Conservation (phyloP, 2,113 vertebrate genomes). For the Gnathonemus longibarbis region DNA sequence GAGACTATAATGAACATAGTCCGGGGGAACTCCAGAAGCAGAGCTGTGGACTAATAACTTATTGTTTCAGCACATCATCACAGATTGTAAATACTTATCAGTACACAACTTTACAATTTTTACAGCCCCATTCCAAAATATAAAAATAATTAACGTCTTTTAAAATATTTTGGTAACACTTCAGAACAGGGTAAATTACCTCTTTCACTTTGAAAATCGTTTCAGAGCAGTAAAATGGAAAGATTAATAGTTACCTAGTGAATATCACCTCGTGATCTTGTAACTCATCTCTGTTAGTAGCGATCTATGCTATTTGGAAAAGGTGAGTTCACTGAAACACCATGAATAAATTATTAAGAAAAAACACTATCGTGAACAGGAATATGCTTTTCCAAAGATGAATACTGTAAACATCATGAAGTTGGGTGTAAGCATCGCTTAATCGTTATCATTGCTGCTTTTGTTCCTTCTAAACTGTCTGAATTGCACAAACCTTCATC, state of each 20-base stretch:
- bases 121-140: conserved; percentile 66
- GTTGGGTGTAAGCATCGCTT: conserved; percentile 37
- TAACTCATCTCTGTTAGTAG: conserved; percentile 47
- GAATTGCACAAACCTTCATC: background rate
- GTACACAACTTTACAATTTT: conserved; percentile 59
- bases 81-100: conserved; percentile 46
- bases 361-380: conserved; percentile 29
- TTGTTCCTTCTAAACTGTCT: conserved; percentile 2
- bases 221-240: conserved; percentile 47
- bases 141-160: conserved; percentile 68
- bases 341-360: conserved; percentile 40
- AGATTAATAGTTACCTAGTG: conserved; percentile 40
- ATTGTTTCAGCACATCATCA: conserved; percentile 34
- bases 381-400: conserved; percentile 27
- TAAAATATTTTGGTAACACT: conserved; percentile 70
- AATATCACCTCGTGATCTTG: conserved; percentile 45
- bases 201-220: conserved; percentile 35
- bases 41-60: conserved; percentile 50
- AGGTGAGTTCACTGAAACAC: conserved; percentile 48
- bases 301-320: conserved; percentile 44
- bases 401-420: conserved; percentile 42
- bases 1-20: background rate
- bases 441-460: conserved; percentile 23
- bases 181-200: conserved; percentile 54
- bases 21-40: conserved; percentile 43